Base-by-base conservation (phyloP, 2,113 vertebrate genomes). In the Pelmatolapia mariae region DNA sequence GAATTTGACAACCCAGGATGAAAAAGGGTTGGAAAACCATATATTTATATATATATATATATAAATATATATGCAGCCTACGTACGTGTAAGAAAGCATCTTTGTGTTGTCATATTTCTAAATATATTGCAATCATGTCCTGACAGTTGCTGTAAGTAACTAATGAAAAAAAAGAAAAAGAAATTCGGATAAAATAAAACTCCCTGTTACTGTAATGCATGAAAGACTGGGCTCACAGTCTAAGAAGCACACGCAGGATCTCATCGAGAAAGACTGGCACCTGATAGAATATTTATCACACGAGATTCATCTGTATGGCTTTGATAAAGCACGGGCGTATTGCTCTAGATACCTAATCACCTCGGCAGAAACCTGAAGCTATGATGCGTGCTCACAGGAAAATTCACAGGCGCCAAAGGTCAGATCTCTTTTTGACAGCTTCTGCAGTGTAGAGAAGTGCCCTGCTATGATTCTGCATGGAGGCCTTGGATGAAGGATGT, bases 261-360 rank as follows among this genome's bases (percentile, higher is more conserved):
- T 91, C 86, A 73, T 82, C 78, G 61, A 90, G 61, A 84, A 80
- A 89, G 66, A 71, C 86, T 33, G 66, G 80, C 18, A 45, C 40
- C 83, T 87, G 47, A 89, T 92, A 82, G 87, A 95, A 95, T 93
- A 96, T 96, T 94, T 90, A 95, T 91, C 89, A 88, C 33, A 33
- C 19, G 4, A 84, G 86, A 86, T 86, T 93, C 66, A 89, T 92
- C 87, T 93, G 73, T 86, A 50, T 87, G 83, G 73, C 89, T 87
- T 80, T 90, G 83, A 94, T 89, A 85, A 84, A 91, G 79, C 57
- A 71, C 59, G 66, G 56, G 31, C 63, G 26, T 63, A 86, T 80
- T 73, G 81, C 81, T 86, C 59, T 71, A 84, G 81, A 89, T 90
- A 91, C 86, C 33, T 93, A 91, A 94, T 94, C 91, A 93, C 89